Conservation (phyloP, 2,797 vertebrate genomes). For the Eulemur mongoz region DNA sequence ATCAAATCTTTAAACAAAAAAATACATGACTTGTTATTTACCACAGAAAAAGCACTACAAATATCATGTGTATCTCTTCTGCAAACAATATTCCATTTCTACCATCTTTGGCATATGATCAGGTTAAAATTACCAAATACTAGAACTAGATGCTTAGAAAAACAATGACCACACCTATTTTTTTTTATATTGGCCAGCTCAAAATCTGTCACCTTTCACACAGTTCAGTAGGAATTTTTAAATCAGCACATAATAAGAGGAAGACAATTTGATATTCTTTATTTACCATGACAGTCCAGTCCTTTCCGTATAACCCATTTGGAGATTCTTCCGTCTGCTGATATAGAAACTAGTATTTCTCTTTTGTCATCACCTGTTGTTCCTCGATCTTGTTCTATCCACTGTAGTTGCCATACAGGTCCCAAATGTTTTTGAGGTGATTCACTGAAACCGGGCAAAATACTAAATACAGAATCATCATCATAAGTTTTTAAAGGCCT, state of each 20-base stretch:
- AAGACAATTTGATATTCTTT: not conserved
- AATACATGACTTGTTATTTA: not conserved
- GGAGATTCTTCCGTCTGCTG: slow-evolving; percentile 90
- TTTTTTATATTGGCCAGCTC: not conserved
- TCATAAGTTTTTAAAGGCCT: not conserved
- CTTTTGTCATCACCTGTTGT: slow-evolving; percentile 85
- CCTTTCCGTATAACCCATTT: slow-evolving; percentile 91
- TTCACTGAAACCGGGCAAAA: slow-evolving; percentile 82
- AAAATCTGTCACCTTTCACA: not conserved
- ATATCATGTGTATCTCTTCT: not conserved
- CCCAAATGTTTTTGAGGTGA: slow-evolving; percentile 88
- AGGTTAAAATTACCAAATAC: not conserved
- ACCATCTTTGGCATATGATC: not conserved
- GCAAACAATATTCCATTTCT: not conserved
- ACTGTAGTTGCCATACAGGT: slow-evolving; percentile 93
- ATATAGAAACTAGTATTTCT: slow-evolving; percentile 91
- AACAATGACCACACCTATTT: not conserved
- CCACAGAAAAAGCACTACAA: not conserved
- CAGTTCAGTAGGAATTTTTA: not conserved
- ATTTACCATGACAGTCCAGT: slow-evolving; percentile 90
- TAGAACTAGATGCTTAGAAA: slow-evolving; percentile 4
- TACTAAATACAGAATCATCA: not conserved
- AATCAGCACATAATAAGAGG: not conserved
- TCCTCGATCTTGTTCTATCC: slow-evolving; percentile 88
- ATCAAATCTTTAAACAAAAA: slow-evolving; percentile 88